Evolutionary conservation across 2,888 invertebrate genomes (phyloP), one percentile per base, ranked within the genome.

Genomic region (Lymantria monacha): DNA sequence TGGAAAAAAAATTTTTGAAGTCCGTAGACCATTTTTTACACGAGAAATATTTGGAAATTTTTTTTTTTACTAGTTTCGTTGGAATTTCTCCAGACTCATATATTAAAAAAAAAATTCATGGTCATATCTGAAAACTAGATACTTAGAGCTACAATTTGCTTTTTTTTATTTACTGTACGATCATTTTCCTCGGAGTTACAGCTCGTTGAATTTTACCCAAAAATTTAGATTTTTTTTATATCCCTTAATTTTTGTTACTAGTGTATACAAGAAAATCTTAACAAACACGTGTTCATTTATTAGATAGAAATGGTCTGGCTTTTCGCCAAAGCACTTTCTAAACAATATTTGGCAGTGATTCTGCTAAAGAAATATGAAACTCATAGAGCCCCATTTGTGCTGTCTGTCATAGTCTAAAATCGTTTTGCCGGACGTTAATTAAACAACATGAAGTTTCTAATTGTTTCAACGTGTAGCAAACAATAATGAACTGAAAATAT

Each of bases 271-370:
- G 11, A 40, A 12, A 13, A 7, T 52, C 48, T n/a, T 36, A 46
- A 41, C 43, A 57, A 48, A 53, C 54, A 53, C 46, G 14, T 61
- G 55, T 54, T 50, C 49, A 46, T 48, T 40, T 42, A 36, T 41
- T 46, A 53, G 30, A 49, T 38, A 52, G 40, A 49, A 49, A 51
- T 49, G 51, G 30, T 36, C 45, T 66, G 66, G 66, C 53, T 12
- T 40, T 0, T 7, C 13, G 66, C 66, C 65, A 66, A 46, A 43
- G 33, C 44, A 55, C 56, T 62, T 58, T 55, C 61, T 55, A 52
- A 38, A 42, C 15, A 49, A 44, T 40, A 43, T 52, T 63, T 66
- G 61, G 63, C 61, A 63, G 38, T 44, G 33, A 56, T 55, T 51
- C 46, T 38, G 43, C 42, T 11, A 53, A 38, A 51, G 52, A 48